Evolutionary conservation across 2,888 invertebrate species (phyloP), one percentile per base, ranked within the genome.

Genomic region (Drosophila basisetae): DNA sequence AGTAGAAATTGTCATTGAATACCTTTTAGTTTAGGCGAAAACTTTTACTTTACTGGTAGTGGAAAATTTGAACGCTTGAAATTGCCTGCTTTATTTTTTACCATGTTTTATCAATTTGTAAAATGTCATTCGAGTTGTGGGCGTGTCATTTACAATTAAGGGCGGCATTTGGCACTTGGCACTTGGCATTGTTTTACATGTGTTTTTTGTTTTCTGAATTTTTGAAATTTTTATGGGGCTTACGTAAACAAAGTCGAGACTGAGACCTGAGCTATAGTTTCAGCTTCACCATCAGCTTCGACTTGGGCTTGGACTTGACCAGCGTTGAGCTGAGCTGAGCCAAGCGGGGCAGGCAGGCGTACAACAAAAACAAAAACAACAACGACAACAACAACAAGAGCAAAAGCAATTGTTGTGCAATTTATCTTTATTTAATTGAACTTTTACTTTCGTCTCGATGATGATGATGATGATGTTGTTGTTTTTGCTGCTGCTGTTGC

Each of bases 361-460:
- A 35, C 61, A 22, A 10, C 37, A 43, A 39, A 28, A 47, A n/a
- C 28, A 65, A 37, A 18, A 39, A 37, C 35, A 41, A 30, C 72
- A 43, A 2, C 72, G 18, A 59, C 59, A 10, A 6, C 50, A 49
- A 16, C 31, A 52, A 16, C 35, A 63, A 33, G 25, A 63, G 50
- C 54, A 43, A 74, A 77, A 82, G 70, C 78, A 86, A 84, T 85
- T 89, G 89, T 85, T 85, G 89, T 84, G 89, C 85, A 85, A 85
- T 85, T 85, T 85, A 85, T 85, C 85, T 85, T 85, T 85, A 85
- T 85, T 85, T 85, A 85, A 85, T 85, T 85, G 89, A 85, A 85
- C 85, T 85, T 89, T 85, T 85, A 85, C 85, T 85, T 85, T 85
- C 87, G 77, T 74, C 77, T 78, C 66, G 80, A 52, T 69, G 76